Base-by-base conservation (phyloP, 2,113 vertebrate species). In the Poeciliopsis prolifica region DNA sequence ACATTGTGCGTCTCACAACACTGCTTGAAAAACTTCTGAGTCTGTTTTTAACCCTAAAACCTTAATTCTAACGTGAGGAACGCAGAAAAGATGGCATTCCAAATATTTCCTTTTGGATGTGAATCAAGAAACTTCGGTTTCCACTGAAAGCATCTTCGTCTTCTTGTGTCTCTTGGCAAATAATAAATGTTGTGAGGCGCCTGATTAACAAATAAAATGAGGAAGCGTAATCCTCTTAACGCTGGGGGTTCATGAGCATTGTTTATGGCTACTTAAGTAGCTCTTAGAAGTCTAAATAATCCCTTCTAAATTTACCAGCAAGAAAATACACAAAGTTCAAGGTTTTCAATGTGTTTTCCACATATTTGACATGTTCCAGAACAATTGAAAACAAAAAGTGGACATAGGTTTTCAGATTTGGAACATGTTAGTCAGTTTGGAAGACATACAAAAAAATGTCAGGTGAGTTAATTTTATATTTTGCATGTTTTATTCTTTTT, bases 1-100 rank as follows among this genome's bases (percentile, higher is more conserved):
- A 28, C 77, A 84, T 83, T 87, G 83, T 91, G 80, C 90, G 81
- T 73, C 66, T 61, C 66, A 83, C 80, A 81, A 85, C 51, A 58
- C 8, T 22, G 51, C 22, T n/a, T 54, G 10, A 24, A 54, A 24
- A 58, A 58, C 22, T 58, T 58, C 51, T 24, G 51, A 58, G 22
- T 58, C 51, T 24, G 51, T 58, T 58, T 54, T 58, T 10, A n/a
- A n/a, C 7, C 10, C 19, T n/a, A n/a, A 11, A 58, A n/a, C 51
- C 51, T 58, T n/a, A n/a, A 78, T 63, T 5, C 31, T 33, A 29
- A 5, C 14, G n/a, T 3, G 24, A n/a, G 35, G 10, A 3, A 11
- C 35, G 35, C 35, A 37, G 35, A 37, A 2, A 11, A 37, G 35
- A 10, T 2, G 35, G 10, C 35, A 11, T 12, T 37, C 35, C 35